Conservation (phyloP, 2,888 invertebrate genomes). For the Auanema freiburgensis region DNA sequence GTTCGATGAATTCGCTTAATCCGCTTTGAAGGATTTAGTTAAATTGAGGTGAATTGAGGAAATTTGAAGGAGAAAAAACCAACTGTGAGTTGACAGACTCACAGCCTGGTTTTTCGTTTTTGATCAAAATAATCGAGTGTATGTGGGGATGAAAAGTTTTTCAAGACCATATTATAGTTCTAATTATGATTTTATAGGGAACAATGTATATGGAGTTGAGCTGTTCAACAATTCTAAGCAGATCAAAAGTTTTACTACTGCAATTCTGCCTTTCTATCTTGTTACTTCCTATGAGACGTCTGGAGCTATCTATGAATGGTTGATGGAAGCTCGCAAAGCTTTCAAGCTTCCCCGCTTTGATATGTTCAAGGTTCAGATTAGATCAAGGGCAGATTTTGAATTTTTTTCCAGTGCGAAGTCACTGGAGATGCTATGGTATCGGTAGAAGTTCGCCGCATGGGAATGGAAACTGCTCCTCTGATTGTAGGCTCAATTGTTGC, state of each 20-base stretch:
- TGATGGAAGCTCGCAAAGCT: slow-evolving; percentile 41
- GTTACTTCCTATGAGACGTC: slow-evolving; percentile 35
- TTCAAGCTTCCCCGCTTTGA: slow-evolving; percentile 46
- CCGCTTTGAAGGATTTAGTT: no score
- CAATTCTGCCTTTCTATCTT: slow-evolving; percentile 55
- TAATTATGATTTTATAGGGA: slow-evolving; percentile 36
- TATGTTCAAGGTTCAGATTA: slow-evolving; percentile 16
- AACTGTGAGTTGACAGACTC: no score
- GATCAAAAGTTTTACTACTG: slow-evolving; percentile 48
- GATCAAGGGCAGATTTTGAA: slow-evolving; percentile 2
- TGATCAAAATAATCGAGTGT: no score
- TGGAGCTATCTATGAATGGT: slow-evolving; percentile 45
- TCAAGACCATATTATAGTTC: no score
- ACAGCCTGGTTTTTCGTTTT: no score
- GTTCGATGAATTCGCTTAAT: background rate
- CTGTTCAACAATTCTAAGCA: slow-evolving; percentile 26
- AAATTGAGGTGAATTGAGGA: background rate
- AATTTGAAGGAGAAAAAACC: background rate
- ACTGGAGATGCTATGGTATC: slow-evolving; percentile 59
- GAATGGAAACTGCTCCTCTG: slow-evolving; percentile 56
- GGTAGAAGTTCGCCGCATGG: slow-evolving; percentile 57
- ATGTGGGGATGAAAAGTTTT: no score
- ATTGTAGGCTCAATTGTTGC: slow-evolving; percentile 50
- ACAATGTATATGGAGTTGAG: slow-evolving; percentile 58
- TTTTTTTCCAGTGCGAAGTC: slow-evolving; percentile 43